Percentiles rank a stretch among this genome's conserved stretches.
phyloP scores from a whole-genome alignment of 2,797 vertebrate genomes.

The Apogon talboti region DNA sequence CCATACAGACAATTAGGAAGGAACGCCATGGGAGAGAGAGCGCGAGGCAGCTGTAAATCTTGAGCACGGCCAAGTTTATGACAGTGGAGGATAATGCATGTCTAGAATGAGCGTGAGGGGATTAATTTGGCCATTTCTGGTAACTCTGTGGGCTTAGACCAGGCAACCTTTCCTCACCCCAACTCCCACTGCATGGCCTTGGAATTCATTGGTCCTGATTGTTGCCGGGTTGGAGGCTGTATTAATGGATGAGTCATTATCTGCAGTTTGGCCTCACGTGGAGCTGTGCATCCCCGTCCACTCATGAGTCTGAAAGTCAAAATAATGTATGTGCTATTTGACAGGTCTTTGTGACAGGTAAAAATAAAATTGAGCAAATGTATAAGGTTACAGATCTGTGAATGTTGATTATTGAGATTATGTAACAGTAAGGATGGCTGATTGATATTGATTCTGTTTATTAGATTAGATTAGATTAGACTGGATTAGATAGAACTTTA shows the following conservation, averaged over 20 bases:
- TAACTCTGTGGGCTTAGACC: slow-evolving; percentile 61
- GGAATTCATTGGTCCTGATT: slow-evolving; percentile 63
- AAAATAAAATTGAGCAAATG: too few species aligned
- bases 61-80: slow-evolving; percentile 80
- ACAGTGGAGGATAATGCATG: slow-evolving; percentile 76
- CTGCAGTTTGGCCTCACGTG: slow-evolving; percentile 45
- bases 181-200: slow-evolving; percentile 56
- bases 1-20: slow-evolving; percentile 65
- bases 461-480: too few species aligned
- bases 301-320: slow-evolving; percentile 16
- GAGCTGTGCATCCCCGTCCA: slow-evolving; percentile 36
- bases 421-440: too few species aligned
- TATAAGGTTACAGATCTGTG: too few species aligned
- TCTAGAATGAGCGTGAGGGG: slow-evolving; percentile 72
- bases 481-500: too few species aligned
- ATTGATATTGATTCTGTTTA: too few species aligned
- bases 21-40: slow-evolving; percentile 63
- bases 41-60: slow-evolving; percentile 75
- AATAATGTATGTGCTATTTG: too few species aligned
- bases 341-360: too few species aligned
- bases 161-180: slow-evolving; percentile 47
- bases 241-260: slow-evolving; percentile 59
- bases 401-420: too few species aligned
- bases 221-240: slow-evolving; percentile 52
- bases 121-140: slow-evolving; percentile 77